Base-by-base conservation (phyloP, 2,797 vertebrate species). In the Gymnodraco acuticeps region DNA sequence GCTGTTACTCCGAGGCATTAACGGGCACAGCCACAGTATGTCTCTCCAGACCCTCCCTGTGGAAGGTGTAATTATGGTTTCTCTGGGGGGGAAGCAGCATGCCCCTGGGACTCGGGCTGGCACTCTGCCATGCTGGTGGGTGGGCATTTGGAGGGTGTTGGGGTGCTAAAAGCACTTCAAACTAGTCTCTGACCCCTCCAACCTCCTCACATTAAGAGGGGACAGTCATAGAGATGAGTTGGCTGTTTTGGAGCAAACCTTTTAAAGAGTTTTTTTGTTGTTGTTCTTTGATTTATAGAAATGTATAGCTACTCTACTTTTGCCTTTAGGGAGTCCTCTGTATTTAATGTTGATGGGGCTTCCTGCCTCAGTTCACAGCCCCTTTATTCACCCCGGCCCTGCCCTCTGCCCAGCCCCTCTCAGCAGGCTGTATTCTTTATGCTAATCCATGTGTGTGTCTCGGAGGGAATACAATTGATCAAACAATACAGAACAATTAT, bases 341-440 rank as follows among this genome's bases (percentile, higher is more conserved):
- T 89, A 80, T 84, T 75, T 80, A 85, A 85, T 86, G 85, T 91
- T 84, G 83, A 91, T 85, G 90, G 80, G 81, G 64, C 80, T 92
- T 91, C 85, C 89, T 89, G 83, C 86, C 82, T 78, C 82, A 81
- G 86, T 82, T 87, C 77, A 82, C 41, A 75, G 63, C 76, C 79
- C 89, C 73, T 88, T 82, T 91, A 62, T 87, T 85, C 78, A 84
- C 62, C 48, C 52, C 70, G 12, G 10, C 5, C 52, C 72, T 75
- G 50, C 70, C 80, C 77, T 75, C 38, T 72, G 16, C 64, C 43
- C 74, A 58, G 47, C 75, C 80, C 73, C 80, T 93, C 93, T 83
- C 93, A 92, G 90, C 89, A 91, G 85, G 90, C 64, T 58, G 66
- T 71, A 83, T 87, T 95, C 86, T 95, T 95, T 95, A 96, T 94